Conservation (phyloP, 2,888 invertebrate genomes). For the Fragum sueziense region DNA sequence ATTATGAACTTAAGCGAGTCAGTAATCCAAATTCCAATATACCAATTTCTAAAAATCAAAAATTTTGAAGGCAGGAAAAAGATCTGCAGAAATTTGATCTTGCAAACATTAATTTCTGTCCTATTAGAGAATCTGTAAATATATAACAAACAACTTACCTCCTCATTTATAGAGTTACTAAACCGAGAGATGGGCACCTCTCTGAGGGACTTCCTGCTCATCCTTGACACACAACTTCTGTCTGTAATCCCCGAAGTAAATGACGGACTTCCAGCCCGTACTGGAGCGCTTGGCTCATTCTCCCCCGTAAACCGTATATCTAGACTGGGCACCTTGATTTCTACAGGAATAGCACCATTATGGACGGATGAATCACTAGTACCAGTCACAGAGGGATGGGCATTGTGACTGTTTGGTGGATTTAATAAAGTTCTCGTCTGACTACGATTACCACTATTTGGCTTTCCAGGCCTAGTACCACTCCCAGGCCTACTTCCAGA, state of each 20-base stretch:
- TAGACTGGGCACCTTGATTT: slow-evolving; percentile 39
- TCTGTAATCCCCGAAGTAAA: slow-evolving; percentile 47
- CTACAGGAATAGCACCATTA: slow-evolving; percentile 26
- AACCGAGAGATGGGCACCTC: slow-evolving; percentile 76
- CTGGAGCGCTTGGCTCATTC: slow-evolving; percentile 27
- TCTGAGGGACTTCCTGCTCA: slow-evolving; percentile 74
- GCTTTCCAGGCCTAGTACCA: slow-evolving; percentile 40
- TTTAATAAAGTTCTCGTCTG: slow-evolving; percentile 29
- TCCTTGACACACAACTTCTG: slow-evolving; percentile 63
- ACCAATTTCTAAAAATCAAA: no score
- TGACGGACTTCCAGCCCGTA: slow-evolving; percentile 42
- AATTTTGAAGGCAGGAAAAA: no score
- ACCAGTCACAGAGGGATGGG: slow-evolving; percentile 3
- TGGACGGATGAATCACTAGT: slow-evolving; percentile 8
- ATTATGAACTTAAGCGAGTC: no score
- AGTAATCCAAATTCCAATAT: no score
- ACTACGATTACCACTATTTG: slow-evolving; percentile 45
- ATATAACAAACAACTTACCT: slow-evolving; percentile 30
- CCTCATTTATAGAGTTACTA: slow-evolving; percentile 43
- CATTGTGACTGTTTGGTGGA: slow-evolving; percentile 10
- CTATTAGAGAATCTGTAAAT: no score
- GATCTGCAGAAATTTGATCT: no score
- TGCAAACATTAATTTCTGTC: no score
- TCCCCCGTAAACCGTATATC: slow-evolving; percentile 29
- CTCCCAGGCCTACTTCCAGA: slow-evolving; percentile 52